These are phyloP conservation scores for Glandiceps talaboti DNA, from an alignment of 53 echinoderm and acorn worm species.

Conservation along the genomic window DNA sequence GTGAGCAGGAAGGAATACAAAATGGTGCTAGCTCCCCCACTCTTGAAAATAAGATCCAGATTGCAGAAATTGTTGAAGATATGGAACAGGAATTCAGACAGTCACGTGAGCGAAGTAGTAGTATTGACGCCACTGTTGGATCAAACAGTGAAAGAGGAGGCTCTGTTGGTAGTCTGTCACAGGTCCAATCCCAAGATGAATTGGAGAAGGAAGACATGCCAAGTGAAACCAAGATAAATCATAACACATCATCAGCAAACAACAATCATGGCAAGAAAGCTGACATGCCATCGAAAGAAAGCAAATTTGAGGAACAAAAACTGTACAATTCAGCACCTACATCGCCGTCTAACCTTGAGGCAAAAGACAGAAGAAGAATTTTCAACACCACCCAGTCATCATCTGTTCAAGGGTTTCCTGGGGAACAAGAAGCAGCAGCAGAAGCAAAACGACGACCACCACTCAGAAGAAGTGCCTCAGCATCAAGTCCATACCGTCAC, in stretches of 20 bases:
- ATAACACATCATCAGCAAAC: neutral
- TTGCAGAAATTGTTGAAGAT: neutral
- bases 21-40: neutral
- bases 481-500: slow-evolving; percentile 10
- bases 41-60: neutral
- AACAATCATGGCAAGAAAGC: neutral
- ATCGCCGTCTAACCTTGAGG: neutral
- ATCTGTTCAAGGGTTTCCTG: neutral
- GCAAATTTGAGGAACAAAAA: neutral
- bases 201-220: neutral
- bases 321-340: neutral
- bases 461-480: neutral
- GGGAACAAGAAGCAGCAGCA: slow-evolving; percentile 5
- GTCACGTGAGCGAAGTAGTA: neutral
- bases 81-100: neutral
- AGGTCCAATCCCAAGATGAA: neutral
- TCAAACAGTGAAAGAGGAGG: neutral
- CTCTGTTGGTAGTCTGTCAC: neutral
- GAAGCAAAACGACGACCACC: neutral
- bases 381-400: neutral
- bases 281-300: neutral
- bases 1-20: neutral
- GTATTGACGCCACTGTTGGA: neutral
- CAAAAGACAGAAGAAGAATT: neutral
- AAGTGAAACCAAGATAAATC: neutral